Conservation (phyloP, 2,113 vertebrate genomes). For the Bubalus kerabau region DNA sequence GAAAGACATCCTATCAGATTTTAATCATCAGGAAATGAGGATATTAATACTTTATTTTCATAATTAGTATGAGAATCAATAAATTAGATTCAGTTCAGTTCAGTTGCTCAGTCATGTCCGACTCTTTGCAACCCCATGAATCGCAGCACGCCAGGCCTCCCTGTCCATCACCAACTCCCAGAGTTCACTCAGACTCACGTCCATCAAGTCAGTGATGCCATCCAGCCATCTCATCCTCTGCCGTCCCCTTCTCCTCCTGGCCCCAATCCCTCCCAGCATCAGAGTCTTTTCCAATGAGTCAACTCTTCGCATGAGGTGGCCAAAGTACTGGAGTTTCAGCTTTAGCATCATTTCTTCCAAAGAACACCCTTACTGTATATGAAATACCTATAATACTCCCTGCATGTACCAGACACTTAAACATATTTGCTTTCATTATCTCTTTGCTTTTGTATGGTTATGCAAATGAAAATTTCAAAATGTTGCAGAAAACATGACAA, state of each 20-base stretch:
- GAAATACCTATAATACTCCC: not conserved
- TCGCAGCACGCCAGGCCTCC: too few relatives aligned
- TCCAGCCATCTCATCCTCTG: too few relatives aligned
- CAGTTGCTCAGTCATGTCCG: too few relatives aligned
- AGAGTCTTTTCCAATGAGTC: too few relatives aligned
- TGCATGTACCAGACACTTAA: not conserved
- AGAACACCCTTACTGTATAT: not conserved
- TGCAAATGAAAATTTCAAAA: not conserved
- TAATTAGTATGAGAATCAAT: not conserved
- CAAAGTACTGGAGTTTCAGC: too few relatives aligned
- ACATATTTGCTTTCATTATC: not conserved
- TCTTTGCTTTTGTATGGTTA: not conserved
- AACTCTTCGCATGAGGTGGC: fast-evolving
- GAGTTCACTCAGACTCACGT: too few relatives aligned
- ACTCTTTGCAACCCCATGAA: too few relatives aligned
- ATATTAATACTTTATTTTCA: not conserved
- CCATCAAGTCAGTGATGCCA: too few relatives aligned
- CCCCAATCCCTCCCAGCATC: too few relatives aligned
- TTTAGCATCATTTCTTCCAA: too few relatives aligned
- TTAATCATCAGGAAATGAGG: not conserved
- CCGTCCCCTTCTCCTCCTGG: too few relatives aligned
- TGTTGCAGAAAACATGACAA: not conserved
- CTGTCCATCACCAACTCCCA: too few relatives aligned
- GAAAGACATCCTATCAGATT: not conserved
- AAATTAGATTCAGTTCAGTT: not conserved